Base-by-base conservation (phyloP, 2,113 vertebrate species). In the Notarius quadriscutis region DNA sequence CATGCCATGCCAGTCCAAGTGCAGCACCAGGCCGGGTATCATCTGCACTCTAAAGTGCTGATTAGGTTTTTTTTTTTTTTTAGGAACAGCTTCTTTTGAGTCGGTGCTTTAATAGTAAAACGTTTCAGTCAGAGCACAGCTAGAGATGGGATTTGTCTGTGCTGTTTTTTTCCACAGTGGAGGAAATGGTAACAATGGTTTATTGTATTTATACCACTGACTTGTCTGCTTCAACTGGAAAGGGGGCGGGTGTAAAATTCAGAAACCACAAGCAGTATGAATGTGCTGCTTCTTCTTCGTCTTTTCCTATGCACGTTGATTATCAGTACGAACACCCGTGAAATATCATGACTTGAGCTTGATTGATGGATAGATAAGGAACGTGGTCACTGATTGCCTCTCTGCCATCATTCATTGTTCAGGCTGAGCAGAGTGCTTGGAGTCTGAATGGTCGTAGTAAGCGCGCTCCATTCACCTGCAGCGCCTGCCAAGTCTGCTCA, bases 11-110 rank as follows among this genome's bases (percentile, higher is more conserved):
- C 41, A 75, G 92, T 84, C 85, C 90, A 75, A 87, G 90, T 91
- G 89, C 89, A 85, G 85, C 55, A 86, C 90, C 87, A 85, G 85
- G 90, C 91, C 87, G 86, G 85, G 90, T 90, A 91, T 88, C 85
- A 87, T 75, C 81, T 85, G 91, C 84, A 88, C 91, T 84, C 88
- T 91, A 89, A 89, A 91, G 86, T 94, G 93, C 92, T 91, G 93
- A 93, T 94, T 91, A 91, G 88, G 88, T 93, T 92, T 41, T 2
- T 41, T 41, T 41, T 41, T 41, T 41, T 41, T 94, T 92, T 72
- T 34, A 84, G 83, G 85, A 91, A 79, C 80, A 91, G 89, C 90
- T 89, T 84, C 89, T 89, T 90, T 91, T 58, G 41, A 83, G 84
- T 84, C 22, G 72, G 81, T 58, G 81, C 79, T 78, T 89, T 77